Percentiles rank a stretch among this genome's conserved stretches.
These are phyloP conservation scores for Saturnia pavonia DNA, from an alignment of 2,888 invertebrate genomes.

Conservation along the genomic window DNA sequence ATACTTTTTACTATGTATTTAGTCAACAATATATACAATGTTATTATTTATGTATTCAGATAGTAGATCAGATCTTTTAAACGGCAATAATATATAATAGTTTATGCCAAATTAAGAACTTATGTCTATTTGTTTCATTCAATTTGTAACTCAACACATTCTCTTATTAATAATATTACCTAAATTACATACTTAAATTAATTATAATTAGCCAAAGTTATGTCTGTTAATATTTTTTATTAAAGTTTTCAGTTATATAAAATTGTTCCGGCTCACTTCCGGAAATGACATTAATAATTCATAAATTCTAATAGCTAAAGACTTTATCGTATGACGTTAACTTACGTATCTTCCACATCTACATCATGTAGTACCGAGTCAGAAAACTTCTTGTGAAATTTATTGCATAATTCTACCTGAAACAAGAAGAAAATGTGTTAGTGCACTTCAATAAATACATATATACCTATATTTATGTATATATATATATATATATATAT, in stretches of 20 bases:
- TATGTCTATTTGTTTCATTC: background rate
- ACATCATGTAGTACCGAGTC: constrained; percentile 57
- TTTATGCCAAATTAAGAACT: background rate
- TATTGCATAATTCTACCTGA: constrained; percentile 82
- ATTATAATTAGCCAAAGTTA: constrained; percentile 17
- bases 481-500: too few relatives aligned
- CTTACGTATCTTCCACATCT: constrained; percentile 71
- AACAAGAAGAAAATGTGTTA: constrained; percentile 80
- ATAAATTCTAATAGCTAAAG: constrained; percentile 42
- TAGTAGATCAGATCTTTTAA: background rate
- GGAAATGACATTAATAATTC: constrained; percentile 37
- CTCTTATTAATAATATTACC: background rate
- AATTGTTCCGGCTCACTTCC: constrained; percentile 29
- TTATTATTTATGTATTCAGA: too few relatives aligned
- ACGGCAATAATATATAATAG: background rate
- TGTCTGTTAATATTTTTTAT: constrained; percentile 14
- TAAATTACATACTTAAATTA: constrained; percentile 1
- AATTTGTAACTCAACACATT: background rate
- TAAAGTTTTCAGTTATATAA: constrained; percentile 18
- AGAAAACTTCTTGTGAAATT: constrained; percentile 75
- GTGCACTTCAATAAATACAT: constrained; percentile 37
- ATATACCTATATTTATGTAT: too few relatives aligned
- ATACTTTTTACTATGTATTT: too few relatives aligned
- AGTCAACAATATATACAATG: too few relatives aligned
- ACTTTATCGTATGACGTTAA: constrained; percentile 59